Evolutionary conservation across 2,113 vertebrate genomes (phyloP).

Genomic region (Scortum barcoo): DNA sequence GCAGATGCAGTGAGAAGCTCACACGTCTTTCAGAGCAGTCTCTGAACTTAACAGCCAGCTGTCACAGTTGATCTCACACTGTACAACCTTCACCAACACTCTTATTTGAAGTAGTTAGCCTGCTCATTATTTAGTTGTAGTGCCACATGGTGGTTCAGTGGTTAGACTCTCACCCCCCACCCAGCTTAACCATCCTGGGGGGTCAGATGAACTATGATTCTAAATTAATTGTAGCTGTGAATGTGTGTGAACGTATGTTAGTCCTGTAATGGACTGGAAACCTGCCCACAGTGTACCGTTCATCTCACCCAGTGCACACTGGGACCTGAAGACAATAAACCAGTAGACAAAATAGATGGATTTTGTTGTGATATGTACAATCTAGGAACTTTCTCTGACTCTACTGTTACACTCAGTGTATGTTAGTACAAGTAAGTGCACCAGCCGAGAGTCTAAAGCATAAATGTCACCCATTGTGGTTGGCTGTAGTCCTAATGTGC

Average conservation of each 20-base stretch:
- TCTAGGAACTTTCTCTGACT: background rate
- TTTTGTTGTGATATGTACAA: slow-evolving; percentile 20
- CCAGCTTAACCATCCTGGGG: background rate
- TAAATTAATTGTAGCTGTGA: background rate
- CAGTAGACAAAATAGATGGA: slow-evolving; percentile 14
- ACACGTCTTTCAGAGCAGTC: background rate
- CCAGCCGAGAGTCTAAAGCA: background rate
- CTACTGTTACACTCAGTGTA: slow-evolving; percentile 19
- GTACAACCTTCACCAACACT: background rate
- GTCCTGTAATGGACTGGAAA: background rate
- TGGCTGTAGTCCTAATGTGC: slow-evolving; percentile 7
- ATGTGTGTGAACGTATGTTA: background rate
- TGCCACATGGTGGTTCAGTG: background rate
- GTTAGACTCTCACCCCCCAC: background rate
- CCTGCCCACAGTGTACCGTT: background rate
- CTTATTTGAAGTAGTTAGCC: background rate
- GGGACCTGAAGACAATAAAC: background rate
- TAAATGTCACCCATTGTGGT: background rate
- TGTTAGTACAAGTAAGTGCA: background rate
- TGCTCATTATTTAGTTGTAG: background rate
- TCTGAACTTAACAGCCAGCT: too few relatives aligned
- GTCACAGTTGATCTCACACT: background rate
- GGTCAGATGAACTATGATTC: background rate
- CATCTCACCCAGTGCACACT: slow-evolving; percentile 18
- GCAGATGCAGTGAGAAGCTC: background rate